phyloP scores from a whole-genome alignment of 2,888 invertebrate genomes.

The Linnaemya vulpina region DNA sequence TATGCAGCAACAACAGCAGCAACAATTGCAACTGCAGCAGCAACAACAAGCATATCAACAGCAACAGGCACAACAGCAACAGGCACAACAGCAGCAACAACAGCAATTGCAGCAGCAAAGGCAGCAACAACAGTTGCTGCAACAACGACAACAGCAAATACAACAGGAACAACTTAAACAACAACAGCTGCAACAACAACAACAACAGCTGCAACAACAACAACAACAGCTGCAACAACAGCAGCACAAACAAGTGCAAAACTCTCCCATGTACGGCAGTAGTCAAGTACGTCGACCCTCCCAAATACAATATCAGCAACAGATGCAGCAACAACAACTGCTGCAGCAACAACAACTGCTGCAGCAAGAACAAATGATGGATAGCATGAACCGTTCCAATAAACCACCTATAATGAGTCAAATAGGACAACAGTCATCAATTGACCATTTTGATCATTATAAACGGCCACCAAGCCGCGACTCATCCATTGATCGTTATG shows the following conservation, averaged over 20 bases:
- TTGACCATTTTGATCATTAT: slow-evolving; percentile 97
- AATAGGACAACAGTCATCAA: slow-evolving; percentile 86
- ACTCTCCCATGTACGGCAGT: slow-evolving; percentile 76
- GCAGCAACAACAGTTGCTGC: slow-evolving; percentile 76
- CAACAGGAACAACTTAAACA: slow-evolving; percentile 75
- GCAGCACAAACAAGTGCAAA: slow-evolving; percentile 74
- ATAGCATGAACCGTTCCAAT: slow-evolving; percentile 82
- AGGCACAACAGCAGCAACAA: slow-evolving; percentile 61
- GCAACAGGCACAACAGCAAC: slow-evolving; percentile 70
- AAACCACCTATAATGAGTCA: slow-evolving; percentile 84
- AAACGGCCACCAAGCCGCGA: slow-evolving; percentile 95
- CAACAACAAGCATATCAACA: slow-evolving; percentile 57
- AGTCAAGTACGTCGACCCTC: slow-evolving; percentile 77
- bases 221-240: slow-evolving; percentile 76
- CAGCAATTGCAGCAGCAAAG: slow-evolving; percentile 74
- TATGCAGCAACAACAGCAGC: slow-evolving; percentile 74
- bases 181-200: slow-evolving; percentile 75
- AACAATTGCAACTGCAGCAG: slow-evolving; percentile 71
- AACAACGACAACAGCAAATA: slow-evolving; percentile 74
- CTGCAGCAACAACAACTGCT: slow-evolving; percentile 71
- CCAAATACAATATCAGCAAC: slow-evolving; percentile 74
- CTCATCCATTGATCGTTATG: slow-evolving; percentile 92
- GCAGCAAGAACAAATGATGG: slow-evolving; percentile 71
- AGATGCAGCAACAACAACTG: slow-evolving; percentile 73
- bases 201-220: slow-evolving; percentile 74